phyloP scores from a whole-genome alignment of 2,113 vertebrate genomes.

The Hylia prasina region DNA sequence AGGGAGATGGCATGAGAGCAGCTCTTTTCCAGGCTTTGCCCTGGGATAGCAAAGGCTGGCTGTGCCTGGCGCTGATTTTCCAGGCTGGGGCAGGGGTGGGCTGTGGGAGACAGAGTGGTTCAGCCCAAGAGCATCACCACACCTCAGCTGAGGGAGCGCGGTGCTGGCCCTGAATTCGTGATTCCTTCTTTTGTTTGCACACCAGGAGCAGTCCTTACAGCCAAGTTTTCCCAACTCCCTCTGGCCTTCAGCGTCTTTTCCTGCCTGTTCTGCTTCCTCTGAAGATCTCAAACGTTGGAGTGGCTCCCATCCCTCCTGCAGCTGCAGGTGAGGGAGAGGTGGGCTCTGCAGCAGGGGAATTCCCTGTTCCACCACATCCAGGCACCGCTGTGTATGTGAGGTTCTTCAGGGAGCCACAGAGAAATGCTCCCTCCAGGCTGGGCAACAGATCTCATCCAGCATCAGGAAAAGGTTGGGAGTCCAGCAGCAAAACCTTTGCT shows the following conservation, averaged over 20 bases:
- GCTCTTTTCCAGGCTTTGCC: not conserved
- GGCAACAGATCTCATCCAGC: not conserved
- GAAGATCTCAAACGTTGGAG: not conserved
- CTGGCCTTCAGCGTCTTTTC: not conserved
- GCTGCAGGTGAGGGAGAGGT: not conserved
- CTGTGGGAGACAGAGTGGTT: not conserved
- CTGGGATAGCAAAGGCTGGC: not conserved
- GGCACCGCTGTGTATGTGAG: not conserved
- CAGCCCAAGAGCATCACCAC: not conserved
- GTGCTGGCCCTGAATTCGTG: not conserved
- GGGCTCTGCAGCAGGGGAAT: not conserved
- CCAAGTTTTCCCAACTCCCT: not conserved
- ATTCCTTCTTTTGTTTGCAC: not conserved
- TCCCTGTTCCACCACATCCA: not conserved
- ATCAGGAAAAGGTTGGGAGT: not conserved
- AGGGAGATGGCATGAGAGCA: not conserved
- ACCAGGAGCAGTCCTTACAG: not conserved
- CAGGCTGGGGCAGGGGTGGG: not conserved
- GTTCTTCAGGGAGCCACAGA: not conserved
- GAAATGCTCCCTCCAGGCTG: not conserved
- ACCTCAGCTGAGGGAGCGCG: accelerated
- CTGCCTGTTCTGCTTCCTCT: not conserved
- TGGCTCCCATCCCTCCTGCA: accelerated
- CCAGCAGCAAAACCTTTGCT: not conserved
- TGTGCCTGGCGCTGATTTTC: not conserved